Base-by-base conservation (phyloP, 30 jellyfish, hydroid and myxozoan genomes). In the Haliclystus octoradiatus region DNA sequence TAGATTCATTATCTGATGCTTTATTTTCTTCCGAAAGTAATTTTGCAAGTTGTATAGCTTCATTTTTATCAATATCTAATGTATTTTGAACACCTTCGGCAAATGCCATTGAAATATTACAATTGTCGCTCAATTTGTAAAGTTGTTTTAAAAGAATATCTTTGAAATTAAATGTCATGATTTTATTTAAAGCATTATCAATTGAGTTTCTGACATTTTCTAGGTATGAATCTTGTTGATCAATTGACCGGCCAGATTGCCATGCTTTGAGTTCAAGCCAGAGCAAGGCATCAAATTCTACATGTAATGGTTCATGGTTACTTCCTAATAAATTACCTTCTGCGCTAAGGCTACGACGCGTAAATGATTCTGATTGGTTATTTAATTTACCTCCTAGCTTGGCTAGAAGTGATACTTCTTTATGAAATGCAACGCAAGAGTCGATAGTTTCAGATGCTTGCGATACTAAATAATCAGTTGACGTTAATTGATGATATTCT, bases 261-360 rank as follows among this genome's bases (percentile, higher is more conserved):
- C 93, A 66, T 31, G 95, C 95, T 33, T 79, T 85, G 53, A 84
- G 76, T 52, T 84, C 93, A 19, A 84, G 82, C 95, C 95, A 84
- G 63, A 84, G 73, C 1, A 84, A 67, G 46, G 76, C 94, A 33
- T 78, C 82, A 70, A 67, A 78, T 22, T 68, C 89, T 7, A 77
- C 91, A 62, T 84, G 85, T 50, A 57, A 64, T 30, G 57, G 57
- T 19, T 40, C 57, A 40, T 40, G 57, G 57, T 40, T 40, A 9
- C 14, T 19, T 5, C 19, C 19, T 5, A 40, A 19, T 40, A 40
- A 19, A 19, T 5, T 40, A 40, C 57, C 57, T 40, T 40, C 57
- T 5, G 57, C 57, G 19, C 57, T 40, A 5, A 40, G 19, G 19
- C 57, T 40, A 40, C 57, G 57, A 9, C 57, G 9, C 14, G 14